Evolutionary conservation across 2,888 invertebrate genomes (phyloP).

Genomic region (Oxyscelio sp.): DNA sequence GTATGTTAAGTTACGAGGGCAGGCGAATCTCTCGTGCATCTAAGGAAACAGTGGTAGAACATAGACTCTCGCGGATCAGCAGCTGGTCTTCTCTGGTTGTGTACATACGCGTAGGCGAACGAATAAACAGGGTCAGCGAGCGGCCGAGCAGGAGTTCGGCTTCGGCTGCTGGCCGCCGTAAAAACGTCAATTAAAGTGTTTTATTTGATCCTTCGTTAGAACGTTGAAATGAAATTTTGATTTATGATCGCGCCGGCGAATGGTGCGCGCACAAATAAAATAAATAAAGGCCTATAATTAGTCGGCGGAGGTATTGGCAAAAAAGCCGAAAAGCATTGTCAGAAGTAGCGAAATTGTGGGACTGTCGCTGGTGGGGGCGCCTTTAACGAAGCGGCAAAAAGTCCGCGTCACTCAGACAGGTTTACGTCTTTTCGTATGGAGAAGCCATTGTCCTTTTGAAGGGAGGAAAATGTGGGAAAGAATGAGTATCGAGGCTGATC

Average conservation of each 20-base stretch:
- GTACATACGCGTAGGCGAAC: constrained; percentile 74
- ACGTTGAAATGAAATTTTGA: constrained; percentile 89
- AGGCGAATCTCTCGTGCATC: constrained; percentile 32
- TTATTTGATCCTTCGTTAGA: constrained; percentile 89
- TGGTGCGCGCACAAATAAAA: constrained; percentile 84
- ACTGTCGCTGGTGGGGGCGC: constrained; percentile 30
- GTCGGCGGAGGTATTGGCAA: constrained; percentile 78
- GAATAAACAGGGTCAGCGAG: constrained; percentile 81
- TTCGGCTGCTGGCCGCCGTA: constrained; percentile 88
- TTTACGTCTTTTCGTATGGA: constrained; percentile 50
- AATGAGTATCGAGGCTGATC: too few species aligned
- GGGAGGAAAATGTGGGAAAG: too few species aligned
- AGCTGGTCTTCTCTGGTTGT: constrained; percentile 48
- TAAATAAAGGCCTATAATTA: constrained; percentile 88
- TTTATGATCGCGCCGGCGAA: constrained; percentile 83
- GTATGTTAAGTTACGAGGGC: constrained; percentile 67
- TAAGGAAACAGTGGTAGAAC: constrained; percentile 53
- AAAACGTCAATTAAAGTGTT: constrained; percentile 89
- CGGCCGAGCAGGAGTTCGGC: constrained; percentile 83
- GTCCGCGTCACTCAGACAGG: constrained; percentile 36
- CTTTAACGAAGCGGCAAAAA: constrained; percentile 64
- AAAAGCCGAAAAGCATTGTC: constrained; percentile 72
- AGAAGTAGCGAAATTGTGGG: constrained; percentile 72
- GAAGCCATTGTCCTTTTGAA: too few species aligned
- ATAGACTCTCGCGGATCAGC: constrained; percentile 36